Base-by-base conservation (phyloP, 2,113 vertebrate genomes). In the Bombycilla garrulus region DNA sequence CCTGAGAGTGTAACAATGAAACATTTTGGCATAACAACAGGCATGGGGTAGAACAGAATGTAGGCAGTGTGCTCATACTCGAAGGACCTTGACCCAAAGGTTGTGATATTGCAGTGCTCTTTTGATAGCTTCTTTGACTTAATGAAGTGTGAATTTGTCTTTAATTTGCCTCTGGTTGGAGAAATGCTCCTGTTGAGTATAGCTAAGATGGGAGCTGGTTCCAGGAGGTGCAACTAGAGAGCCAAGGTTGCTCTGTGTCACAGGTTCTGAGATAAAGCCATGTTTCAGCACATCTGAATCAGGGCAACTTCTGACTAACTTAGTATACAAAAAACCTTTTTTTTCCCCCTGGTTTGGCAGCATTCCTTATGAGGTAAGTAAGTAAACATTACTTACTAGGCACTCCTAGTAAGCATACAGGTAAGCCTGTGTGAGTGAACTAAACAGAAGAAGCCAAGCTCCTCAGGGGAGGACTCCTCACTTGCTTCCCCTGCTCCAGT, bases 11-110 rank as follows among this genome's bases (percentile, higher is more conserved):
- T 9, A 54, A 58, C 65, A 61, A 42, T 10, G 0, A 3, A 58
- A 11, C 4, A 2, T 40, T 65, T 81, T 69, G 29, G 29, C 10
- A 7, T 60, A 53, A 48, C 1, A 4, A 10, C 0, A 4, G 10
- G n/a, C 47, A 45, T 25, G 6, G 6, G n/a, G 25, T 72, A 29
- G 58, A 84, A 44, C 11, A 23, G 35, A 9, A 29, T 53, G 31
- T 13, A 18, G 31, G 15, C 35, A 35, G 35, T 24, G 19, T 35
- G 19, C 15, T 57, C 4, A 9, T 33, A 20, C 9, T 40, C 6
- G 25, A 24, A 67, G 25, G 60, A 36, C 8, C 5, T 62, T 58
- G 16, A 45, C 44, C 6, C 15, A 29, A 16, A 64, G 12, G 6
- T 47, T 61, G 26, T 31, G 44, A 11, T 51, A 28, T n/a, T 6